These are phyloP conservation scores for Anaspis maculata DNA, from an alignment of 2,888 invertebrate species.

Conservation along the genomic window DNA sequence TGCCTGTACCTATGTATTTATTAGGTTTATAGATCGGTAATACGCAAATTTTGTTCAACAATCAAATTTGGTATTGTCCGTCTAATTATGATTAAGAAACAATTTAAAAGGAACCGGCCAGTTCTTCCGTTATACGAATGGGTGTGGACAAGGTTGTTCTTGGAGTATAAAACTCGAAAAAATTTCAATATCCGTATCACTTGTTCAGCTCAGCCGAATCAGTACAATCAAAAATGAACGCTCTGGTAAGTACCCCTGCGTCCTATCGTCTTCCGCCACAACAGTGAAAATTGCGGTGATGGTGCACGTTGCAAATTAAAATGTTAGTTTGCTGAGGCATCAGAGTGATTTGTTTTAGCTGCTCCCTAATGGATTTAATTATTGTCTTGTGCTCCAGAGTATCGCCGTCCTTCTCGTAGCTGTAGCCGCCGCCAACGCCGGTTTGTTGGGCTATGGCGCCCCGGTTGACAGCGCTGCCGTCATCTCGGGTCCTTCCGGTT, in stretches of 20 bases:
- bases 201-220: conserved; percentile 24
- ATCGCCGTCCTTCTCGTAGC: conserved; percentile 24
- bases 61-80: too few species aligned
- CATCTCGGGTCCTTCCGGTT: conserved; percentile 20
- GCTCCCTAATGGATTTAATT: too few species aligned
- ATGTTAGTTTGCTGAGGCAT: neutral
- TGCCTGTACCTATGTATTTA: too few species aligned
- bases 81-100: too few species aligned
- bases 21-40: too few species aligned
- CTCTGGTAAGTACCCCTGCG: conserved; percentile 30
- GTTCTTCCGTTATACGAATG: too few species aligned
- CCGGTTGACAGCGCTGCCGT: conserved; percentile 17
- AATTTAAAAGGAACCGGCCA: too few species aligned
- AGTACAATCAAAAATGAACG: conserved; percentile 26
- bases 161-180: conserved; percentile 24
- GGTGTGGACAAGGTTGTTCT: conserved; percentile 29
- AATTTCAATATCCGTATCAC: conserved; percentile 19
- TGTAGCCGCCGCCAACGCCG: conserved; percentile 22
- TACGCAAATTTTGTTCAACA: too few species aligned
- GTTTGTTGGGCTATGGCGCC: conserved; percentile 13
- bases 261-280: too few species aligned
- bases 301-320: too few species aligned
- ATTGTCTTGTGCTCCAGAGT: too few species aligned
- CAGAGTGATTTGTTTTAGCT: too few species aligned
- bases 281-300: neutral